Percentiles rank a stretch among this genome's conserved stretches.
These are phyloP conservation scores for Porites rus DNA, from an alignment of 92 coral and sea anemone species.

Conservation along the genomic window DNA sequence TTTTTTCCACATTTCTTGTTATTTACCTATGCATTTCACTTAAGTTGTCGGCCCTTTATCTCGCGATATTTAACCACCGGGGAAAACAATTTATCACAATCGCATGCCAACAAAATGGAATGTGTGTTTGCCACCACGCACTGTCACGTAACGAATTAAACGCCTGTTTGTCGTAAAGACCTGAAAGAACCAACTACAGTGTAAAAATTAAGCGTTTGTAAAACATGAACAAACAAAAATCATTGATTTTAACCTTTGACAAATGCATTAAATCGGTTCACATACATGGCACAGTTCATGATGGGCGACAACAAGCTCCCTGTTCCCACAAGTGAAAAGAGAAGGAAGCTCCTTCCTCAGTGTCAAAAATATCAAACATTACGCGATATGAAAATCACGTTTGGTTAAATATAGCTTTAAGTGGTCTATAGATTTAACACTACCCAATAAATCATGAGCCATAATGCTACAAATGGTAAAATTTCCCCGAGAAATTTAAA, in stretches of 20 bases:
- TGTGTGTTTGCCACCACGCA: conserved; percentile 7
- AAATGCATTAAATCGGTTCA: background rate
- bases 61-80: background rate
- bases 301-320: background rate
- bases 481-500: background rate
- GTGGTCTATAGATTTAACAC: background rate
- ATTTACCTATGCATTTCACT: background rate
- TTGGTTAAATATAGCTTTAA: background rate
- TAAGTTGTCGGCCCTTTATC: background rate
- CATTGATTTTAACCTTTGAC: background rate
- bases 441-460: background rate
- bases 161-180: background rate
- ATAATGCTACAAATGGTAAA: background rate
- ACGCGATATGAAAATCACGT: too few species aligned
- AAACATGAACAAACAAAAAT: background rate
- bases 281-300: background rate
- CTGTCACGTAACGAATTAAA: conserved; percentile 22
- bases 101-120: conserved; percentile 45
- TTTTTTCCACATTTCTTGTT: background rate
- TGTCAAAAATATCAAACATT: too few species aligned
- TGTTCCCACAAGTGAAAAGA: background rate
- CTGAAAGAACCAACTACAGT: background rate
- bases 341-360: too few species aligned
- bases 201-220: background rate
- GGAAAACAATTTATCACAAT: conserved; percentile 14